A percentile compares a stretch with the other conserved stretches of the same genome.
Conservation (phyloP, 92 coral and sea anemone genomes). For the Porites rus region DNA sequence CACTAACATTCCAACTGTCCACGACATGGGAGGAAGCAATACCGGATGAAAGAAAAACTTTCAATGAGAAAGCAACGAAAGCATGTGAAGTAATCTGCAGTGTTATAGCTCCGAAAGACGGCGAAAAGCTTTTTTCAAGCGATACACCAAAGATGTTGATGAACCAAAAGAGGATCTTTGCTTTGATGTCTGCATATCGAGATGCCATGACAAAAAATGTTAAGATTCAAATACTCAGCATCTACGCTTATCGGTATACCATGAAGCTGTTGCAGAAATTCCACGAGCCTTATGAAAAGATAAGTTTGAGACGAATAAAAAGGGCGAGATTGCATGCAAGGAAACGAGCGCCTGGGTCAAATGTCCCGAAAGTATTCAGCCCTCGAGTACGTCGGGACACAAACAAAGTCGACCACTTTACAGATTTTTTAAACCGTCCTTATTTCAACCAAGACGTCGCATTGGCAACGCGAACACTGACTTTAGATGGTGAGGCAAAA, state of each 20-base stretch:
- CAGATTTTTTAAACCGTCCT: too few species aligned
- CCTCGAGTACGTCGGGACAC: conserved; percentile 49
- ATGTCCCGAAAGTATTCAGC: conserved; percentile 19
- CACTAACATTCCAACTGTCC: too few species aligned
- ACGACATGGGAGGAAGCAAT: too few species aligned
- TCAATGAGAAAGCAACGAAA: conserved; percentile 45
- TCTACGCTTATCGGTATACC: too few species aligned
- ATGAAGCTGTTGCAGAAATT: too few species aligned
- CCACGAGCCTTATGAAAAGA: too few species aligned
- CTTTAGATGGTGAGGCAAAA: too few species aligned
- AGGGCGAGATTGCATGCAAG: conserved; percentile 65
- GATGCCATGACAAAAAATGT: conserved; percentile 19
- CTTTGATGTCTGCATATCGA: conserved; percentile 49
- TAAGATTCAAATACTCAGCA: too few species aligned
- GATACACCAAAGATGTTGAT: background rate
- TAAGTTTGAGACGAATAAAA: conserved; percentile 42
- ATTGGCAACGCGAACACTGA: too few species aligned
- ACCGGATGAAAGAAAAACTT: too few species aligned
- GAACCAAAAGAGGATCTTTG: conserved; percentile 37
- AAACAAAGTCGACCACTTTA: background rate
- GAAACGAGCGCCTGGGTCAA: conserved; percentile 2
- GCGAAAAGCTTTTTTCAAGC: conserved; percentile 49
- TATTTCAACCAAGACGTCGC: too few species aligned
- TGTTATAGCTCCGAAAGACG: conserved; percentile 53
- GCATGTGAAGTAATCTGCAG: conserved; percentile 55